Evolutionary conservation across 1,140 invertebrate genomes (phyloP), one percentile per base, ranked within the genome.

Genomic region (Vollenhovia emeryi): DNA sequence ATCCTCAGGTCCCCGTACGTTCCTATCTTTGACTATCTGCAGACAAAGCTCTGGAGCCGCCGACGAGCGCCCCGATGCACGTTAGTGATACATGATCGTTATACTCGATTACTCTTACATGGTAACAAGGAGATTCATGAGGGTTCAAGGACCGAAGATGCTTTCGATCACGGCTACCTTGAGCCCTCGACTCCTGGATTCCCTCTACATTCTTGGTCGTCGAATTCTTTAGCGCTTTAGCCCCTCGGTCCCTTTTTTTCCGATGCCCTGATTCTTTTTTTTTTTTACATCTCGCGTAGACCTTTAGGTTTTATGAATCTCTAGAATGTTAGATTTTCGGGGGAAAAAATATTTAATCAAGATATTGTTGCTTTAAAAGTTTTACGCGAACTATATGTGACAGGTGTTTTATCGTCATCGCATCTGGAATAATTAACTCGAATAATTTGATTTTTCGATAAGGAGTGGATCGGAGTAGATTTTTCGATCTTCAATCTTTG

Each of bases 11-110:
- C 96, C 98, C 98, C 94, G 98, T 98, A 96, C 97, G 98, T 96
- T 98, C 97, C 96, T 98, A 98, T 97, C 98, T 98, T 97, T 98
- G 97, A 98, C 97, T 98, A 98, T 97, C 97, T 97, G 97, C 97
- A 96, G 97, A 98, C 96, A 98, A 97, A 97, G 94, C 95, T 94
- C 94, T 95, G 95, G 95, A 96, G 95, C 95, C 95, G 93, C 95
- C 95, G 94, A 95, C 95, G 91, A 95, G 94, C 93, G 95, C 95
- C 93, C 95, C 95, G 93, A 95, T 95, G 94, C 94, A 95, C 94
- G 94, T 95, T 95, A 94, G 94, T 95, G 91, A 93, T 91, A 92
- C 87, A 93, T 92, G 85, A 92, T 91, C 88, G 87, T 91, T 92
- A 91, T 92, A 91, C 55, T 90, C 86, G 86, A 90, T 91, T 90